These are phyloP conservation scores for Lepeophtheirus salmonis DNA, from an alignment of 1,140 invertebrate genomes.

Conservation along the genomic window DNA sequence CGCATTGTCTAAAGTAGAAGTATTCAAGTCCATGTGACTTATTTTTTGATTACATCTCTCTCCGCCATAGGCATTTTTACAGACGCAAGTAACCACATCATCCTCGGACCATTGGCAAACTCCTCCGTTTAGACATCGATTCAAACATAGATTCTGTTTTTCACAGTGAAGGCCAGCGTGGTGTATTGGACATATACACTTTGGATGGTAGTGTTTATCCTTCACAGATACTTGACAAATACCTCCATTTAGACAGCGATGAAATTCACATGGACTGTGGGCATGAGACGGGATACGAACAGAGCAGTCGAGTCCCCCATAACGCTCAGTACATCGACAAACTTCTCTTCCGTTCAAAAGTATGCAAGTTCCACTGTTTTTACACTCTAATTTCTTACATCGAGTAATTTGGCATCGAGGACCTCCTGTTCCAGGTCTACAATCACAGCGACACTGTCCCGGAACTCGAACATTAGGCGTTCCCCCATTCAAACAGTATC, in stretches of 20 bases:
- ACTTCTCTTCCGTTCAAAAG: conserved; percentile 15
- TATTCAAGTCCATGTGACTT: not conserved
- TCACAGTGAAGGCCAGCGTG: conserved; percentile 38
- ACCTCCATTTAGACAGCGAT: conserved; percentile 31
- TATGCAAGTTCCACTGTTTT: conserved; percentile 29
- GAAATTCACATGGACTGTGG: conserved; percentile 20
- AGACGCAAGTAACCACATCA: conserved; percentile 1
- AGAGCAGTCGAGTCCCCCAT: conserved; percentile 22
- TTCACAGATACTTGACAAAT: conserved; percentile 25
- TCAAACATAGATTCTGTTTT: conserved; percentile 31
- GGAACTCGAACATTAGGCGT: not conserved
- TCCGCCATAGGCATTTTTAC: conserved; percentile 1
- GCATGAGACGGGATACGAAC: conserved; percentile 18
- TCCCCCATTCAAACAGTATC: conserved; percentile 11
- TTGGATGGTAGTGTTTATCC: not conserved
- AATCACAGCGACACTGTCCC: conserved; percentile 1
- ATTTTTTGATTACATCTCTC: conserved; percentile 3
- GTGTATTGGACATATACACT: conserved; percentile 32
- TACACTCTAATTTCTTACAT: conserved; percentile 27
- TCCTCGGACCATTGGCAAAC: conserved; percentile 29
- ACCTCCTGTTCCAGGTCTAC: conserved; percentile 13
- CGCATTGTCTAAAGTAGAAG: not conserved
- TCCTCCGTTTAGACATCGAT: conserved; percentile 38
- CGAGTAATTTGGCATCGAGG: conserved; percentile 18
- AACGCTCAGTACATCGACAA: conserved; percentile 29